Conservation (phyloP, 2,888 invertebrate genomes). For the Phortica magna region DNA sequence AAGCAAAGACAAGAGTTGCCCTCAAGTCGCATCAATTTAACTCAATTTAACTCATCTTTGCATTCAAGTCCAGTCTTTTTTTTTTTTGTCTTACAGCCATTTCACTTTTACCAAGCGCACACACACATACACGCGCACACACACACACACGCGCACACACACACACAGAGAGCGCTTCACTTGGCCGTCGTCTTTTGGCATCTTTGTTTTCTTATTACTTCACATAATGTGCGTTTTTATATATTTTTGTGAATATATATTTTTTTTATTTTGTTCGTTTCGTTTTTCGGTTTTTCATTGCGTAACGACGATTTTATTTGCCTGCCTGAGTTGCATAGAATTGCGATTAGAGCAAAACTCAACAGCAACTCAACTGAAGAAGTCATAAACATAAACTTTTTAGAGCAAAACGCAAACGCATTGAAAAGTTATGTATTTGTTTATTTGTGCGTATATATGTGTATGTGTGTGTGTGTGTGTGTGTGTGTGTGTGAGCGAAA, state of each 20-base stretch:
- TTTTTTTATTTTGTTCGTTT: conserved; percentile 37
- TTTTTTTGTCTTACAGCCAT: neutral
- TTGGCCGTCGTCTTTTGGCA: neutral
- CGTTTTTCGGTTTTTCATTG: neutral
- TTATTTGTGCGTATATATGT: neutral
- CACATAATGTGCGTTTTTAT: conserved; percentile 55
- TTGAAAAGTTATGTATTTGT: conserved; percentile 6
- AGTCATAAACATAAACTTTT: conserved; percentile 40
- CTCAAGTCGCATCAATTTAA: neutral
- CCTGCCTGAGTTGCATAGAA: conserved; percentile 45
- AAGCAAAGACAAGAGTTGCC: neutral
- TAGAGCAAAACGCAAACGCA: conserved; percentile 20
- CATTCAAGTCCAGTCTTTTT: neutral
- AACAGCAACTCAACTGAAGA: conserved; percentile 19
- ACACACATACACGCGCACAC: conserved; percentile 15
- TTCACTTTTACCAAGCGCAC: conserved; percentile 7
- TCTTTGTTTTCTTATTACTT: conserved; percentile 52
- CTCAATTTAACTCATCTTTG: neutral
- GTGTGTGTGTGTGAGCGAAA: no score
- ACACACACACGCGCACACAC: neutral
- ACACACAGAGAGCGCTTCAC: neutral
- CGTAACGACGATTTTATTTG: conserved; percentile 6
- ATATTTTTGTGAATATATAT: conserved; percentile 38
- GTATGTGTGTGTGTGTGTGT: no score
- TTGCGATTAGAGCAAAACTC: conserved; percentile 48